Evolutionary conservation across 1,140 invertebrate species (phyloP).

Genomic region (Anoplophora glabripennis): DNA sequence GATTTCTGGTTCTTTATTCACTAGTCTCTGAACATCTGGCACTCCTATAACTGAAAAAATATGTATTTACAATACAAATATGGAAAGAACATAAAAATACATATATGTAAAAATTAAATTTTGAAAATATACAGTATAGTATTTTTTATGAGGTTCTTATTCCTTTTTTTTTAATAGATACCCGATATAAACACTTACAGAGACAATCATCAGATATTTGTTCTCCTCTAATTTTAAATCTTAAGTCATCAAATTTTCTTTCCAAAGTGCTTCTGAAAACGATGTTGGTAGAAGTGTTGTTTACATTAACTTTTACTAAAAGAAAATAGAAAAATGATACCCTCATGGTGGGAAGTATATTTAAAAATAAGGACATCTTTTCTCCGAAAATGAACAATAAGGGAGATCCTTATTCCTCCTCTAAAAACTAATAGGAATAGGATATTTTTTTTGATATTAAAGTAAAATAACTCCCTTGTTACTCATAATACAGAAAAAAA

Average conservation of each 20-base stretch:
- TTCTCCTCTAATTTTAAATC: constrained; percentile 9
- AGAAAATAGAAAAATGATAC: neutral
- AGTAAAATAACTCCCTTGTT: too few species aligned
- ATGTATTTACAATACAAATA: too few species aligned
- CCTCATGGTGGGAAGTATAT: neutral
- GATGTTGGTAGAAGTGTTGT: constrained; percentile 1
- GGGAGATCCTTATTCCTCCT: too few species aligned
- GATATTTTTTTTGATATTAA: neutral
- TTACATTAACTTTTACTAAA: constrained; percentile 10
- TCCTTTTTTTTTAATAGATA: neutral
- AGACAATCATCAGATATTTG: constrained; percentile 23
- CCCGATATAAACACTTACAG: constrained; percentile 5
- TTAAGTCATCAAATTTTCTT: neutral
- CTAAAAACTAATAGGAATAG: neutral
- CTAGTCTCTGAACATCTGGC: too few species aligned
- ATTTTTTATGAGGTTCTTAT: too few species aligned
- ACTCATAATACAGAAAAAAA: too few species aligned
- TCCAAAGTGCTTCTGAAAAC: constrained; percentile 12
- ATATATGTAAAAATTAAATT: too few species aligned
- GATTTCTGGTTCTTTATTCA: too few species aligned
- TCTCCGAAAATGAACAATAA: too few species aligned
- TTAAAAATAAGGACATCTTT: neutral
- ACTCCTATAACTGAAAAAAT: too few species aligned
- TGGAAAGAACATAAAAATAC: too few species aligned
- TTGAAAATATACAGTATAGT: too few species aligned